Percentiles rank a stretch among this genome's conserved stretches.
These are phyloP conservation scores for Zosterops hypoxanthus DNA, from an alignment of 2,113 vertebrate species.

Conservation along the genomic window DNA sequence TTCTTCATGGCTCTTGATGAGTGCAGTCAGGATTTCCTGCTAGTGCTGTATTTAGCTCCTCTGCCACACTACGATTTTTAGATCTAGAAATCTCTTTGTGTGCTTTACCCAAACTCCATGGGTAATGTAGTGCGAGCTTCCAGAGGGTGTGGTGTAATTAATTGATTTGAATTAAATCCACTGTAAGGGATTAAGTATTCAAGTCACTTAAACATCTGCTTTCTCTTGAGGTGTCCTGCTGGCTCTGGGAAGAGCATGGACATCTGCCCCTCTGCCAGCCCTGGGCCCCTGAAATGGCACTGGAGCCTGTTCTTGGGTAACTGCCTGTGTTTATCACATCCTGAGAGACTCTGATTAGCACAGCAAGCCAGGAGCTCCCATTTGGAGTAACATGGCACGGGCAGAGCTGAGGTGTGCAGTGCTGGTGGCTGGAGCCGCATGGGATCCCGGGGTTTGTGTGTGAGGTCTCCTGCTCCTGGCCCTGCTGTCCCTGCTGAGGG, in stretches of 20 bases:
- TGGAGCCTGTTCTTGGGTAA: not conserved
- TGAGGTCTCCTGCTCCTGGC: not conserved
- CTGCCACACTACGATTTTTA: not conserved
- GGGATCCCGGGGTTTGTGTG: accelerated
- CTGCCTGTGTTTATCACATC: not conserved
- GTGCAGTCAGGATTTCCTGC: not conserved
- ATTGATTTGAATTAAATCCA: not conserved
- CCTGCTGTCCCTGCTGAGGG: not conserved
- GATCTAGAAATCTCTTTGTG: not conserved
- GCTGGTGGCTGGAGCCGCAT: not conserved
- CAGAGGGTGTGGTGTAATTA: not conserved
- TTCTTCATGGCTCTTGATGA: not conserved
- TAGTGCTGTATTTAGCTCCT: not conserved
- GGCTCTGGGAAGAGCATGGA: not conserved
- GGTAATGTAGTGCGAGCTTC: not conserved
- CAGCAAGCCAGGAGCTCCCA: not conserved
- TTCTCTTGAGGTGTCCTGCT: not conserved
- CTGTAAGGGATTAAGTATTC: not conserved
- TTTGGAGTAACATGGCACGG: not conserved
- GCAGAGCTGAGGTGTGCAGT: not conserved
- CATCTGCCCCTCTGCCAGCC: not conserved
- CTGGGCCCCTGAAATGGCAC: not conserved
- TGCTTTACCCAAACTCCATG: not conserved
- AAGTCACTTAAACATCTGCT: not conserved
- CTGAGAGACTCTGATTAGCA: not conserved